phyloP scores from a whole-genome alignment of 2,888 invertebrate species.

The Polia nebulosa region DNA sequence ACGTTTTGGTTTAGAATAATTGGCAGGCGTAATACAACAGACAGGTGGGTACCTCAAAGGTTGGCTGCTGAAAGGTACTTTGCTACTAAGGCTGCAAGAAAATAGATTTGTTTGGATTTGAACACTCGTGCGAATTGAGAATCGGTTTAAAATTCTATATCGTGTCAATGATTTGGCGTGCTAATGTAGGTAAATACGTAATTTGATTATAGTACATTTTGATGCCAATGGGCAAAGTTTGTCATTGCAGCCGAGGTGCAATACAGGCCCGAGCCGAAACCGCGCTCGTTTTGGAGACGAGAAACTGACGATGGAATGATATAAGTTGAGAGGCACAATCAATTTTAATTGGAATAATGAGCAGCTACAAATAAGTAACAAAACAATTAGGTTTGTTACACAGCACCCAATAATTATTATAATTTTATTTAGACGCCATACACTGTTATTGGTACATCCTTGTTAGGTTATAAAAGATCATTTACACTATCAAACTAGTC shows the following conservation, averaged over 20 bases:
- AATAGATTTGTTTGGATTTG: background rate
- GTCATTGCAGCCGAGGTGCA: too few species aligned
- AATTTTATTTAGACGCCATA: background rate
- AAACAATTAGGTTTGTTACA: background rate
- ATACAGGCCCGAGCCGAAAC: too few species aligned
- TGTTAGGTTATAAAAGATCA: background rate
- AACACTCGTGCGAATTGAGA: background rate
- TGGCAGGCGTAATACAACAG: background rate
- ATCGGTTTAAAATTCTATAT: background rate
- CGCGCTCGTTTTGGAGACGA: too few species aligned
- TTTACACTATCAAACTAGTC: background rate
- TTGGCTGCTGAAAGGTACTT: background rate
- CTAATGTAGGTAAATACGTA: background rate
- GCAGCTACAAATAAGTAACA: too few species aligned
- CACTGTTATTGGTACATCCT: slow-evolving; percentile 31
- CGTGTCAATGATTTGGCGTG: too few species aligned
- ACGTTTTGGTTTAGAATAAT: slow-evolving; percentile 7
- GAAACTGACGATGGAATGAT: too few species aligned
- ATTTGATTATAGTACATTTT: background rate
- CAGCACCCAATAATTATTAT: too few species aligned
- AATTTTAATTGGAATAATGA: too few species aligned
- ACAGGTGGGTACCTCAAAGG: background rate
- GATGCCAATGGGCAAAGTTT: too few species aligned
- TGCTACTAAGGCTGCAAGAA: background rate
- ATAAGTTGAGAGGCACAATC: background rate